Base-by-base conservation (phyloP, 2,888 invertebrate genomes). In the Noctua comes region DNA sequence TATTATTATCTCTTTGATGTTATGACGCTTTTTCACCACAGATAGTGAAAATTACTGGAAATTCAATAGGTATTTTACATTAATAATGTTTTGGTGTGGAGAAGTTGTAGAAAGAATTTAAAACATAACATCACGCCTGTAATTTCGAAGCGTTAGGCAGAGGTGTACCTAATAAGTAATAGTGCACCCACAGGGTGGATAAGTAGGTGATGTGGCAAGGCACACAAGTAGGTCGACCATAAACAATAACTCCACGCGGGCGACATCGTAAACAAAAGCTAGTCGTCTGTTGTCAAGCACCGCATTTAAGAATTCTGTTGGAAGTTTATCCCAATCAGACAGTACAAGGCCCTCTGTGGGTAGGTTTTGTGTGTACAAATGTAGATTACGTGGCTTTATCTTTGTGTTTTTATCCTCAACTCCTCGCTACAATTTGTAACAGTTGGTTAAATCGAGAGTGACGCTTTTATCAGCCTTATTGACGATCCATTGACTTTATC, bases 1-100 rank as follows among this genome's bases (percentile, higher is more conserved):
- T 68, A 57, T 46, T 81, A 70, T 75, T n/a, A 46, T 43, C 43
- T 21, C 51, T 69, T 59, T 70, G 27, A 59, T 51, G 62, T 62
- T 81, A 40, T 24, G 74, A 43, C 31, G 5, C 18, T 59, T 65
- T 80, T 46, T 18, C n/a, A 43, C 27, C 31, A 21, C 16, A 57
- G n/a, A 27, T 24, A 77, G 24, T 48, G 2, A 77, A 48, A 24
- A 48, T 68, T 18, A 43, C 18, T 24, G 43, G 31, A n/a, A 21
- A 72, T 16, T 43, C 0, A 10, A 72, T 10, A 40, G 65, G 31
- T 31, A 62, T 62, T 62, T 31, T n/a, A n/a, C n/a, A n/a, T n/a
- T n/a, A n/a, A n/a, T n/a, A n/a, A n/a, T n/a, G n/a, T n/a, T n/a
- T n/a, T n/a, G n/a, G n/a, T n/a, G n/a, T n/a, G n/a, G n/a, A n/a